Conservation (phyloP, 2,113 vertebrate genomes). For the Corythaeola cristata region DNA sequence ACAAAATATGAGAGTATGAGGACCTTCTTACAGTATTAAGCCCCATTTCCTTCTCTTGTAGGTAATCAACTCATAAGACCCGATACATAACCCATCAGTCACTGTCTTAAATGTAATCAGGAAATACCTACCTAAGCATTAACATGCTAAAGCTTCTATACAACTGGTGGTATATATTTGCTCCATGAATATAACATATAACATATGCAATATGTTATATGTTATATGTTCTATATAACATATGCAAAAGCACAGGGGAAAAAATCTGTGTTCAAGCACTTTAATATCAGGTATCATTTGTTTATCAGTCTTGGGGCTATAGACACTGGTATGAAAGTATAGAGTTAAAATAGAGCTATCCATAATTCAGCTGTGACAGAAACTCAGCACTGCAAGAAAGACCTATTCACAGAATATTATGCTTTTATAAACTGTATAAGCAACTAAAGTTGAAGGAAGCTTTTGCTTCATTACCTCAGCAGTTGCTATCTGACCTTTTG, state of each 20-base stretch:
- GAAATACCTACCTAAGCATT: neutral
- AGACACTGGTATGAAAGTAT: neutral
- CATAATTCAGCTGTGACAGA: constrained; percentile 8
- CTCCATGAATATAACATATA: neutral
- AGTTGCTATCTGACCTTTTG: constrained; percentile 60
- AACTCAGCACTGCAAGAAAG: constrained; percentile 41
- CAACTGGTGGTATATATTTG: neutral
- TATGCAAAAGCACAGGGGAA: neutral
- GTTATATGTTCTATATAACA: neutral
- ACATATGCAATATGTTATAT: neutral
- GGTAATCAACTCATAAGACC: neutral
- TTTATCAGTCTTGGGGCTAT: neutral
- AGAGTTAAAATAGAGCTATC: neutral
- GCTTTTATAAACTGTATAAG: constrained; percentile 59
- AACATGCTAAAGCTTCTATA: neutral
- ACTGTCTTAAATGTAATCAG: neutral
- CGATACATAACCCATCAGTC: neutral
- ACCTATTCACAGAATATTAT: constrained; percentile 39
- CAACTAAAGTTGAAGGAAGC: constrained; percentile 26
- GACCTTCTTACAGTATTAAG: neutral
- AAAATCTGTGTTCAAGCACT: neutral
- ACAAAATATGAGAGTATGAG: neutral
- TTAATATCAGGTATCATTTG: neutral
- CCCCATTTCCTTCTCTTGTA: neutral
- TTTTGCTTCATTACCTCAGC: constrained; percentile 62